phyloP scores from a whole-genome alignment of 2,113 vertebrate genomes.

The Apteryx mantelli region DNA sequence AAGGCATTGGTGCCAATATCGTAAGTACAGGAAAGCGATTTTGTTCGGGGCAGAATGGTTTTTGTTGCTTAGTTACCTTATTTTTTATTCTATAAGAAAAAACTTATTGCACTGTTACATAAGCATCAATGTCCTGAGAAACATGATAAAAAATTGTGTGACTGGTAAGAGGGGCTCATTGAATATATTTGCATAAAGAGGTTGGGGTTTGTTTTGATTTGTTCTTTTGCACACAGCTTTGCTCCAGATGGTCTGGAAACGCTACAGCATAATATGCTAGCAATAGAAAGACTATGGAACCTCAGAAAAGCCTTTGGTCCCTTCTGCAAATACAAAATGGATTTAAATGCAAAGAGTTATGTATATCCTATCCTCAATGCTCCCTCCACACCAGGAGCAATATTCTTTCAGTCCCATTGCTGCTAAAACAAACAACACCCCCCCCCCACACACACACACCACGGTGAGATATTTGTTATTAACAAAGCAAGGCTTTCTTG shows the following conservation, averaged over 20 bases:
- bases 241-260: slow-evolving; percentile 40
- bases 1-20: neutral
- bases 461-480: neutral
- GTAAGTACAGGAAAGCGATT: neutral
- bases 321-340: neutral
- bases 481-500: neutral
- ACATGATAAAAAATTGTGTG: neutral
- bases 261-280: neutral
- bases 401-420: neutral
- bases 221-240: neutral
- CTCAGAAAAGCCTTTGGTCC: neutral
- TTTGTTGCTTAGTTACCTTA: slow-evolving; percentile 60
- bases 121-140: neutral
- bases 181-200: neutral
- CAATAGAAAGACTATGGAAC: neutral
- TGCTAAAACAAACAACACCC: neutral
- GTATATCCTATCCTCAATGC: neutral
- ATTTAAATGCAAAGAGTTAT: neutral
- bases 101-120: slow-evolving; percentile 35
- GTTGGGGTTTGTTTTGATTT: neutral
- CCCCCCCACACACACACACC: neutral
- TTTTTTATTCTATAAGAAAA: neutral
- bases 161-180: neutral
- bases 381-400: neutral
- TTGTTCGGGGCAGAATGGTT: neutral